These are phyloP conservation scores for Hylaeus anthracinus DNA, from an alignment of 1,140 invertebrate genomes.

Conservation along the genomic window DNA sequence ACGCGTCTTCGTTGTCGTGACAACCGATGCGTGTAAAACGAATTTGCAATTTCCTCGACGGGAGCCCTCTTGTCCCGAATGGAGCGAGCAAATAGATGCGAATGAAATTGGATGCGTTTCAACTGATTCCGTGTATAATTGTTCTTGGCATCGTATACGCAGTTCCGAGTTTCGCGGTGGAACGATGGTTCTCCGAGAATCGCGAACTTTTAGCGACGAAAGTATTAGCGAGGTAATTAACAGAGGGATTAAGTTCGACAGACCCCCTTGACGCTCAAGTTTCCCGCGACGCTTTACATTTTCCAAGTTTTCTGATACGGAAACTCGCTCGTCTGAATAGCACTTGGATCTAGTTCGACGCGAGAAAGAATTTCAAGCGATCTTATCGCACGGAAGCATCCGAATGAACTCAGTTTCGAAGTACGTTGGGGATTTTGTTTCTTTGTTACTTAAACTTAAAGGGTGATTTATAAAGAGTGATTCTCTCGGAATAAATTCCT, in stretches of 20 bases:
- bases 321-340: background rate
- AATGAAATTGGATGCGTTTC: background rate
- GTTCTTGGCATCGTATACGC: background rate
- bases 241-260: background rate
- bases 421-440: too few relatives aligned
- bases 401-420: too few relatives aligned
- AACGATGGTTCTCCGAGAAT: background rate
- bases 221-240: slow-evolving; percentile 1
- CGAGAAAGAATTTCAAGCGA: too few relatives aligned
- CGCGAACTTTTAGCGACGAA: background rate
- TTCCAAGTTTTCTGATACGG: background rate
- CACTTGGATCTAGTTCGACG: too few relatives aligned
- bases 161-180: background rate
- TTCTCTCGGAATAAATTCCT: too few relatives aligned
- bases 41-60: background rate
- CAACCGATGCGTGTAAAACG: background rate
- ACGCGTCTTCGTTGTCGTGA: background rate
- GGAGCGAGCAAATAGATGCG: background rate
- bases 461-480: too few relatives aligned
- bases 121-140: background rate
- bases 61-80: background rate
- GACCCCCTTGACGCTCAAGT: background rate
- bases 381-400: too few relatives aligned
- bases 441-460: too few relatives aligned
- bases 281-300: background rate